Percentiles rank a stretch among this genome's conserved stretches.
phyloP scores from a whole-genome alignment of 2,113 vertebrate species.

The Corapipo altera region DNA sequence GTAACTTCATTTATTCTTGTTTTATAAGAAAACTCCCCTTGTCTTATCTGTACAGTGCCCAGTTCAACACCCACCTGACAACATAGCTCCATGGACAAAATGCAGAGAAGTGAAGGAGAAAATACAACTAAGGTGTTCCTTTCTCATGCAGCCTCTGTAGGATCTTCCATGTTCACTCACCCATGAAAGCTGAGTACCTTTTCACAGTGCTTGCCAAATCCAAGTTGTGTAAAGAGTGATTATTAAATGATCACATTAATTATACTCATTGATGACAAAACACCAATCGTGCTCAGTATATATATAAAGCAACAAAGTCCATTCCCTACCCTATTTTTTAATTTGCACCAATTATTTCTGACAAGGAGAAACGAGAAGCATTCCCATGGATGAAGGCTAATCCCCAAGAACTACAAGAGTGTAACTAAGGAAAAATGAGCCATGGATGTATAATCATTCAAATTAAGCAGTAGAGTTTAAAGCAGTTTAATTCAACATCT shows the following conservation, averaged over 20 bases:
- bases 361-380: neutral
- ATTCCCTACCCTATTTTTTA: neutral
- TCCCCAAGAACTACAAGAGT: neutral
- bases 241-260: neutral
- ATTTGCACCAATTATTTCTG: constrained; percentile 24
- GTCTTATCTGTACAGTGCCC: neutral
- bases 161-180: neutral
- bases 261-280: neutral
- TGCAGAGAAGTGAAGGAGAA: neutral
- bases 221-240: neutral
- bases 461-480: constrained; percentile 12
- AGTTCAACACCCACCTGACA: neutral
- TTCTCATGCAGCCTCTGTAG: neutral
- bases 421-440: constrained; percentile 16
- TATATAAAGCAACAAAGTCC: neutral
- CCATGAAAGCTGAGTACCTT: neutral
- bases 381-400: constrained; percentile 1
- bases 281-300: neutral
- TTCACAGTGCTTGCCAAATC: neutral
- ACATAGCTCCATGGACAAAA: neutral
- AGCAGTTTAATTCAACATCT: constrained; percentile 2
- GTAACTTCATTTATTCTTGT: neutral
- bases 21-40: neutral
- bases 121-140: neutral
- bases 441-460: neutral